phyloP scores from a whole-genome alignment of 2,797 vertebrate genomes.

The Erethizon dorsatum region DNA sequence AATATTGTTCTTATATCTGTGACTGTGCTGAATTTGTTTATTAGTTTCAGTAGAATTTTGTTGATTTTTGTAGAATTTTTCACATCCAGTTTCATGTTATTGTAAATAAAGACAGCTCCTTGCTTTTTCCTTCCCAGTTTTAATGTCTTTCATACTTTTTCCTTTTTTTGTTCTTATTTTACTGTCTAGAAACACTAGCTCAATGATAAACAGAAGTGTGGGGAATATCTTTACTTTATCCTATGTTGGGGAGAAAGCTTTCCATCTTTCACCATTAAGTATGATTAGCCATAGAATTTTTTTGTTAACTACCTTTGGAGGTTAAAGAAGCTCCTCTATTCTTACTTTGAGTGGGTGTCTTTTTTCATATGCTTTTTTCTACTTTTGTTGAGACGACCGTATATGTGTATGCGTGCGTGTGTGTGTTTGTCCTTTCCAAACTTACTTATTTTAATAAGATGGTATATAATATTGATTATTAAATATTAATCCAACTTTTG shows the following conservation, averaged over 20 bases:
- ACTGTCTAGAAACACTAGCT: not conserved
- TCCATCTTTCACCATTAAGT: not conserved
- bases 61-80: constrained; percentile 29
- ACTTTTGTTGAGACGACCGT: not conserved
- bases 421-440: not conserved
- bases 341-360: not conserved
- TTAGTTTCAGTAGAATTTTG: constrained; percentile 36
- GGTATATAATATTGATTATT: not conserved
- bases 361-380: not conserved
- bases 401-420: not conserved
- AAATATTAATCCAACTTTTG: not conserved
- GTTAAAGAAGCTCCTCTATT: not conserved
- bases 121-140: not conserved
- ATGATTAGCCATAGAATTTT: not conserved
- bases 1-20: not conserved
- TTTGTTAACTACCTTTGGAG: not conserved
- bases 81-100: not conserved
- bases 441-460: not conserved
- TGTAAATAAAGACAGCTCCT: not conserved
- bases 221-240: not conserved
- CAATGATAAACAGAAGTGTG: not conserved
- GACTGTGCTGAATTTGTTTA: not conserved
- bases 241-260: not conserved
- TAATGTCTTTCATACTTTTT: not conserved
- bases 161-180: not conserved